A percentile compares a stretch with the other conserved stretches of the same genome.
Evolutionary conservation across 2,888 invertebrate genomes (phyloP).

Genomic region (Ennomos quercinarius): DNA sequence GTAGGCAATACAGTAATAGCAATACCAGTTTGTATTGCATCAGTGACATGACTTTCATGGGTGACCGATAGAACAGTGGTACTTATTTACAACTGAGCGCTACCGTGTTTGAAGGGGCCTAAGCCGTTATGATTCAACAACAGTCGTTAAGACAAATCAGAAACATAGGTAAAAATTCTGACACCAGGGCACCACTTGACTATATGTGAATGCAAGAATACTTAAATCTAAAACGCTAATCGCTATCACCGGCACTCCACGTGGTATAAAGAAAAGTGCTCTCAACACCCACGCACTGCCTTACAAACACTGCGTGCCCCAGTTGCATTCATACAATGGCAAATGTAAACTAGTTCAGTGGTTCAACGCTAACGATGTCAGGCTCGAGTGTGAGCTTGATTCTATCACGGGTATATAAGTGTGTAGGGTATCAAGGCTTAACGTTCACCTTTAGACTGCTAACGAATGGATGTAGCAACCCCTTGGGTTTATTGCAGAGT

Average conservation of each 20-base stretch:
- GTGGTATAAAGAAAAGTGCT: constrained; percentile 40
- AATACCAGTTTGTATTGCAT: too few species aligned
- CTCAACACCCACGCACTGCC: constrained; percentile 55
- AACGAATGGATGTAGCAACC: constrained; percentile 7
- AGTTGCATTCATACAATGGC: constrained; percentile 62
- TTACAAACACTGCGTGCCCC: constrained; percentile 68
- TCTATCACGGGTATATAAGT: constrained; percentile 21
- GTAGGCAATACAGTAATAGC: too few species aligned
- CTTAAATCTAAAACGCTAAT: constrained; percentile 1
- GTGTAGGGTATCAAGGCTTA: constrained; percentile 17
- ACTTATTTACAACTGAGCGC: too few species aligned
- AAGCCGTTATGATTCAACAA: too few species aligned
- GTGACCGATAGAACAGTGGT: too few species aligned
- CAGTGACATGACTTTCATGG: too few species aligned
- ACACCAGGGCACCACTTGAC: too few species aligned
- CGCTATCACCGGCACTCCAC: constrained; percentile 8
- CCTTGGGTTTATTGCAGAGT: background rate
- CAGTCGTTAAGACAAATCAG: too few species aligned
- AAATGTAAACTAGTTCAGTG: constrained; percentile 55
- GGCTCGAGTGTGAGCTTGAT: constrained; percentile 30
- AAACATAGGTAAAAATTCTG: too few species aligned
- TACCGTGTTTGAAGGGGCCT: too few species aligned
- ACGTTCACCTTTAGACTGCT: constrained; percentile 9
- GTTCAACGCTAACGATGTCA: constrained; percentile 58
- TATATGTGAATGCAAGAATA: too few species aligned